Percentiles rank a stretch among this genome's conserved stretches.
Conservation (phyloP, 2,888 invertebrate genomes). For the Andricus curvator region DNA sequence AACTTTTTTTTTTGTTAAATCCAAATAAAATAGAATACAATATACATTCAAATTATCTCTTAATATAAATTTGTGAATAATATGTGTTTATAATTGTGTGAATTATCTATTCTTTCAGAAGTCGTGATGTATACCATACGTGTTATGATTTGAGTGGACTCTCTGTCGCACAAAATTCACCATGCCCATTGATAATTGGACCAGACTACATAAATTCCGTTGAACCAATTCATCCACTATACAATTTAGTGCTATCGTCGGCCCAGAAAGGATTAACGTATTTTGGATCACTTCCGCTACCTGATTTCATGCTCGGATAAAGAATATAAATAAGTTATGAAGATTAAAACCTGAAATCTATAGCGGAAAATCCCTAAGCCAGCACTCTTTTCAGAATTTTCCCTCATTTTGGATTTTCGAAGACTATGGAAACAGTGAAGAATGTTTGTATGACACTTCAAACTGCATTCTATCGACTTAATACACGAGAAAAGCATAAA, state of each 20-base stretch:
- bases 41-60: no score
- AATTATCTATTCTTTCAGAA: conserved; percentile 79
- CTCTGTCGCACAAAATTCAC: conserved; percentile 91
- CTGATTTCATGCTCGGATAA: conserved; percentile 40
- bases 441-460: no score
- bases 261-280: conserved; percentile 68
- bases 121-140: conserved; percentile 96
- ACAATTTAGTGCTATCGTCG: conserved; percentile 69
- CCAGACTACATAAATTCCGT: conserved; percentile 69
- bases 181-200: conserved; percentile 73
- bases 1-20: no score
- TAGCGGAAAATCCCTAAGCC: not conserved
- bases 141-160: conserved; percentile 97
- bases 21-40: no score
- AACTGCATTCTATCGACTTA: no score
- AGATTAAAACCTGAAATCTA: not conserved
- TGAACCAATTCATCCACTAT: conserved; percentile 71
- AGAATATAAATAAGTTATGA: not conserved
- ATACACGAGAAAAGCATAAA: no score
- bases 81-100: conserved; percentile 16
- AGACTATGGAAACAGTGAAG: no score
- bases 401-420: no score
- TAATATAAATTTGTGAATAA: no score
- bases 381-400: no score
- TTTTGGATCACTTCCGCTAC: conserved; percentile 68